Base-by-base conservation (phyloP, 2,888 invertebrate genomes). In the Sthenelais limicola region DNA sequence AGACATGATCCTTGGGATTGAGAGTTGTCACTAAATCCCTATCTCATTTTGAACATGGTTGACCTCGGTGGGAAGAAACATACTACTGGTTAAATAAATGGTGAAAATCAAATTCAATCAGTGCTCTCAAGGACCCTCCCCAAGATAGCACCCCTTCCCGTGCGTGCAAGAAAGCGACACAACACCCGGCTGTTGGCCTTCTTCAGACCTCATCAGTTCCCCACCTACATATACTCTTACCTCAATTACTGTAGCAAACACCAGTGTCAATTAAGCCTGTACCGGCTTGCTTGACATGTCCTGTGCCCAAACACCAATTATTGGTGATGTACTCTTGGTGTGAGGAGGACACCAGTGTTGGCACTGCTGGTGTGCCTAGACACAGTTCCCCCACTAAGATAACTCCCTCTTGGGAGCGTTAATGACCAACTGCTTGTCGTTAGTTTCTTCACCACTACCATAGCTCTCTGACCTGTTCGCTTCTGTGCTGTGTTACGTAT, bases 231-330 rank as follows among this genome's bases (percentile, higher is more conserved):
- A 38, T 43, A 38, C 62, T 62, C 62, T 62, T 62, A 62, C 24
- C 62, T 62, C 62, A 62, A 62, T 62, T 62, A 62, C 62, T 5
- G n/a, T 26, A 18, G 26, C 62, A 15, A 35, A 62, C 62, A 62
- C 62, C 38, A 62, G 62, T 62, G 62, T 43, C 62, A 62, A 62
- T 62, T 62, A 62, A 62, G 62, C 24, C 38, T 28, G 62, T 62
- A n/a, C n/a, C n/a, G n/a, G n/a, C n/a, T n/a, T n/a, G n/a, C n/a
- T n/a, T n/a, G n/a, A n/a, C n/a, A n/a, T n/a, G n/a, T n/a, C n/a
- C n/a, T n/a, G 38, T 24, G 38, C 38, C 62, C 43, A 62, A 62
- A 62, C 62, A 62, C 62, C 62, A 62, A 62, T 62, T 62, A 62
- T 43, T 12, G 21, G 24, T 62, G 62, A 62, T 62, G 62, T 38